A percentile compares a stretch with the other conserved stretches of the same genome.
phyloP scores from a whole-genome alignment of 2,888 invertebrate genomes.

The Acleris emargana region DNA sequence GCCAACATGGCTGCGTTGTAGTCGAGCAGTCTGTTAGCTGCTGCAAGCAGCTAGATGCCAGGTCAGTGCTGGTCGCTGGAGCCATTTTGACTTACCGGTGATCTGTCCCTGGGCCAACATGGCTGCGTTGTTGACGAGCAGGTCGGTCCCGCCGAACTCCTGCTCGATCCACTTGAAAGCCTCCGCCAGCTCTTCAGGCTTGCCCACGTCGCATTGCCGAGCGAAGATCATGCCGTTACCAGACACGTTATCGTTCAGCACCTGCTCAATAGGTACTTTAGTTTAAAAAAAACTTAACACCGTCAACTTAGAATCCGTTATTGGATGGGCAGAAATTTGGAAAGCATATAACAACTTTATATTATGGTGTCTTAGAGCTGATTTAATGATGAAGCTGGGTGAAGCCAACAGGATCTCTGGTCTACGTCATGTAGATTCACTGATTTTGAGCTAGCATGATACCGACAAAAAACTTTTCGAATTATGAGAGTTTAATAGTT shows the following conservation, averaged over 20 bases:
- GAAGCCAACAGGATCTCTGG: too few relatives aligned
- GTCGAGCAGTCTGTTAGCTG: slow-evolving; percentile 46
- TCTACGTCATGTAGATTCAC: too few relatives aligned
- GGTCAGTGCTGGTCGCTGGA: background rate
- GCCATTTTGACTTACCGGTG: slow-evolving; percentile 45
- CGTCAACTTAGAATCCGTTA: too few relatives aligned
- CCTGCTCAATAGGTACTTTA: slow-evolving; percentile 37
- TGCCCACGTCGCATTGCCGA: slow-evolving; percentile 55
- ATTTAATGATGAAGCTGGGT: too few relatives aligned
- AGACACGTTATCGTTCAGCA: slow-evolving; percentile 44
- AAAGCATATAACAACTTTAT: too few relatives aligned
- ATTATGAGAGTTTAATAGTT: too few relatives aligned
- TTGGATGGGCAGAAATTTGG: too few relatives aligned
- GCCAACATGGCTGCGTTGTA: slow-evolving; percentile 53
- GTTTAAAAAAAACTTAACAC: too few relatives aligned
- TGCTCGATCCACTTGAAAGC: slow-evolving; percentile 56
- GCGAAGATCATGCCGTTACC: slow-evolving; percentile 48
- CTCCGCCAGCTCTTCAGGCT: slow-evolving; percentile 48
- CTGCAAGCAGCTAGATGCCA: too few relatives aligned
- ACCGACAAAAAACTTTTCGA: too few relatives aligned
- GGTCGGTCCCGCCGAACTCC: slow-evolving; percentile 50
- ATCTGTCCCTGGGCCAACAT: slow-evolving; percentile 43
- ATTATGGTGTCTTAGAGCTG: too few relatives aligned
- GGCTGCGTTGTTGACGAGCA: slow-evolving; percentile 62
- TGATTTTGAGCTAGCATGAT: too few relatives aligned